Evolutionary conservation across 2,888 invertebrate genomes (phyloP).

Genomic region (Phoronis australis): DNA sequence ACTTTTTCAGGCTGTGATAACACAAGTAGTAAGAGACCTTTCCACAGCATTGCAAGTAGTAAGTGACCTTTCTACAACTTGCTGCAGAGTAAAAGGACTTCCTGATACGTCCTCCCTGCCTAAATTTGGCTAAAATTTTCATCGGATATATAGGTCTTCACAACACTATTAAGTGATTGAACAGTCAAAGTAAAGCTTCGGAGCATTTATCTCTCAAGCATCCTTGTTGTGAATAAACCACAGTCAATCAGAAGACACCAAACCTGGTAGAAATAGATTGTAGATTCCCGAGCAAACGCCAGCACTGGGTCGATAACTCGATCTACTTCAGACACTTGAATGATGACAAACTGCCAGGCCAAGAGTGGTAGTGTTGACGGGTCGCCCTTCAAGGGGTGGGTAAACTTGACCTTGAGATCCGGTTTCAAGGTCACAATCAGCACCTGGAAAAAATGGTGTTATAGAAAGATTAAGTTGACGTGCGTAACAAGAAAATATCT

Average conservation of each 20-base stretch:
- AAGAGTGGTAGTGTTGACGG: slow-evolving; percentile 79
- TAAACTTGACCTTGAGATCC: slow-evolving; percentile 71
- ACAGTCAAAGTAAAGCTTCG: background rate
- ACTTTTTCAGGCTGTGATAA: background rate
- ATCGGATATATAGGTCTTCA: too few relatives aligned
- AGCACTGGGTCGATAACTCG: slow-evolving; percentile 73
- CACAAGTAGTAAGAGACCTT: background rate
- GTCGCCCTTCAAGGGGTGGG: slow-evolving; percentile 64
- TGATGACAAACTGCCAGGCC: slow-evolving; percentile 86
- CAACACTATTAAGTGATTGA: background rate
- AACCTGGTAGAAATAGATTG: slow-evolving; percentile 79
- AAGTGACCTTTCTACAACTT: background rate
- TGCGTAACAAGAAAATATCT: too few relatives aligned
- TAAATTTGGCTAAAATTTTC: too few relatives aligned
- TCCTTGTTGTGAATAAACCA: background rate
- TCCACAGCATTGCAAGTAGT: background rate
- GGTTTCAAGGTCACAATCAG: slow-evolving; percentile 75
- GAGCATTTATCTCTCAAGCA: background rate
- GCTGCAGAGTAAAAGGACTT: background rate
- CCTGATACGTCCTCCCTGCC: too few relatives aligned
- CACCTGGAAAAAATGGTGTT: slow-evolving; percentile 61
- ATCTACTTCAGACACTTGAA: slow-evolving; percentile 60
- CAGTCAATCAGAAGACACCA: background rate
- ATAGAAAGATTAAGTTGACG: too few relatives aligned
- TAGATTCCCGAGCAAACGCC: slow-evolving; percentile 79